A percentile compares a stretch with the other conserved stretches of the same genome.
Conservation (phyloP, 2,888 invertebrate genomes). For the Dryococelus australis region DNA sequence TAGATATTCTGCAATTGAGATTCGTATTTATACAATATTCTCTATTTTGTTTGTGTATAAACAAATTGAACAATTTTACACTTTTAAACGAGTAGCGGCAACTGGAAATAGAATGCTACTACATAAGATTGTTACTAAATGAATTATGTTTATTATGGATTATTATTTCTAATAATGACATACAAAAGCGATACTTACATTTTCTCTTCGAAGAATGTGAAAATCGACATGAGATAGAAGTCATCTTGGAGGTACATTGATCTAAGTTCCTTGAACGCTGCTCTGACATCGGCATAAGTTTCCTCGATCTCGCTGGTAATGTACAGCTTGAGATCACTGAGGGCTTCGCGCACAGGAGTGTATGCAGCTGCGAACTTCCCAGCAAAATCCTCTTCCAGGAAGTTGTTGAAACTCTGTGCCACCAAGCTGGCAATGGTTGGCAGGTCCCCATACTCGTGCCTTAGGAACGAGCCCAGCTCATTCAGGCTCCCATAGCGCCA, state of each 20-base stretch:
- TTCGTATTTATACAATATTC: background rate
- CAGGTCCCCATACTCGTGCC: slow-evolving; percentile 43
- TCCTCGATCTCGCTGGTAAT: slow-evolving; percentile 41
- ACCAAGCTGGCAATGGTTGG: slow-evolving; percentile 38
- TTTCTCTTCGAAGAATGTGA: slow-evolving; percentile 36
- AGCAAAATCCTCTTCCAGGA: slow-evolving; percentile 44
- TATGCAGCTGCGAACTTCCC: slow-evolving; percentile 38
- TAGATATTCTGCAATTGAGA: too few relatives aligned
- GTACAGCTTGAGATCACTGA: slow-evolving; percentile 39
- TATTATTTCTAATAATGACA: background rate
- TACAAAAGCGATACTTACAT: slow-evolving; percentile 40
- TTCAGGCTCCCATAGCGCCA: slow-evolving; percentile 51
- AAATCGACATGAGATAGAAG: slow-evolving; percentile 50
- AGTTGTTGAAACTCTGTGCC: slow-evolving; percentile 38
- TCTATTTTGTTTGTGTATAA: too few relatives aligned
- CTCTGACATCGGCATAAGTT: slow-evolving; percentile 46
- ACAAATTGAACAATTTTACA: too few relatives aligned
- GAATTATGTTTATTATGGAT: background rate
- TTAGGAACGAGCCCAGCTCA: slow-evolving; percentile 43
- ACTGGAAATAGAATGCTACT: background rate
- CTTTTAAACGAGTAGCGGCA: background rate
- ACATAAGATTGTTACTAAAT: background rate
- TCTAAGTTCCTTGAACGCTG: slow-evolving; percentile 39
- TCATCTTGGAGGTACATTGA: slow-evolving; percentile 49
- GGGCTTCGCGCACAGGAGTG: slow-evolving; percentile 33